Evolutionary conservation across 1,140 invertebrate species (phyloP), one percentile per base, ranked within the genome.

Genomic region (Drosophila miranda): DNA sequence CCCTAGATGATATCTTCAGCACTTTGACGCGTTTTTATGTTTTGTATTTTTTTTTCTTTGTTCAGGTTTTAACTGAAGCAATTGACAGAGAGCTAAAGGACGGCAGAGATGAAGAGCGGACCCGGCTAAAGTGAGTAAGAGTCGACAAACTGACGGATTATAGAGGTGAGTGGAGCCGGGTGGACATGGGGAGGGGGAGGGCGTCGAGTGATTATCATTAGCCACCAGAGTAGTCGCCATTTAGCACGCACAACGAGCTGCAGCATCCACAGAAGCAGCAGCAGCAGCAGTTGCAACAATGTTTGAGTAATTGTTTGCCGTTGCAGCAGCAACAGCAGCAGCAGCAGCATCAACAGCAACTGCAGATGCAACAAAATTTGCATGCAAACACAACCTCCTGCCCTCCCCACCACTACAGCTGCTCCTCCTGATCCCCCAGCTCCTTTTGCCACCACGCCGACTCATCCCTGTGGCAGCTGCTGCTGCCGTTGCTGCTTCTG

Each of bases 221-320:
- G 78, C 73, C 78, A 64, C 58, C 78, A 70, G 81, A 78, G 67
- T 68, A 70, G 82, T 78, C 75, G 69, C 82, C 82, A 87, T 86
- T 86, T 81, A 78, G 77, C 82, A 87, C 78, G 81, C 82, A 86
- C 82, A 82, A 82, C 69, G 69, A 74, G 55, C 69, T 48, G 62
- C 62, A 44, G 14, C 55, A 44, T 30, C 55, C 55, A 38, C 58
- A 58, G 16, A 54, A 78, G 11, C 58, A 68, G 23, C 58, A 38
- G 8, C 38, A 64, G 49, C 28, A 59, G 58, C 75, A 78, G 66
- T 56, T 77, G 82, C 78, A 78, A 86, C 81, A 87, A 87, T 86
- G 82, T 87, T 82, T 87, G 78, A 86, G 74, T 86, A 86, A 86
- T 86, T 87, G 81, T 86, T 87, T 87, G 81, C 81, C 48, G 56